Percentiles rank a stretch among this genome's conserved stretches.
Evolutionary conservation across 1,140 invertebrate genomes (phyloP).

Genomic region (Achatina immaculata): DNA sequence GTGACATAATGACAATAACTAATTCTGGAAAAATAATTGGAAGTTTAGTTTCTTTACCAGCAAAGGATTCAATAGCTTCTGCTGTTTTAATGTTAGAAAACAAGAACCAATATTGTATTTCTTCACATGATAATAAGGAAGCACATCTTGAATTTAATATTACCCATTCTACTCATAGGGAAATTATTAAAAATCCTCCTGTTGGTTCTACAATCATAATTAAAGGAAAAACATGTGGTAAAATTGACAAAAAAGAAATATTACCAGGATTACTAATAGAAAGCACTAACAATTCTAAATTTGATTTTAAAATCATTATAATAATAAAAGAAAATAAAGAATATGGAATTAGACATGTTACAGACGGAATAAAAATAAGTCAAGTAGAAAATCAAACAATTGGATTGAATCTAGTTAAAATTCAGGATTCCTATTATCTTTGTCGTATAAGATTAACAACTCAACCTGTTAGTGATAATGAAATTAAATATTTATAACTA

Average conservation of each 20-base stretch:
- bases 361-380: not conserved
- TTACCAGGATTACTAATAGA: constrained; percentile 1
- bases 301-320: not conserved
- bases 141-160: too few species aligned
- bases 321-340: not conserved
- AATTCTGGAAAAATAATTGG: constrained; percentile 6
- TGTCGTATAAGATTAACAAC: constrained; percentile 3
- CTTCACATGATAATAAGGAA: too few species aligned
- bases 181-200: not conserved
- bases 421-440: not conserved
- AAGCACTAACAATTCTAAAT: not conserved
- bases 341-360: not conserved
- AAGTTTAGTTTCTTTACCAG: not conserved
- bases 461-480: not conserved
- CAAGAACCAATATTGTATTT: too few species aligned
- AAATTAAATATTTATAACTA: too few species aligned
- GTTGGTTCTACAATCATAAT: not conserved
- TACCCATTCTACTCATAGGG: too few species aligned
- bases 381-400: constrained; percentile 3
- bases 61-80: not conserved
- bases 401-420: not conserved
- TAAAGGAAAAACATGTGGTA: not conserved
- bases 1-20: not conserved
- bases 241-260: not conserved
- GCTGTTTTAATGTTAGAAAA: too few species aligned